A percentile compares a stretch with the other conserved stretches of the same genome.
Conservation (phyloP, 2,797 vertebrate genomes). For the Enteromius thamalakanensis region DNA sequence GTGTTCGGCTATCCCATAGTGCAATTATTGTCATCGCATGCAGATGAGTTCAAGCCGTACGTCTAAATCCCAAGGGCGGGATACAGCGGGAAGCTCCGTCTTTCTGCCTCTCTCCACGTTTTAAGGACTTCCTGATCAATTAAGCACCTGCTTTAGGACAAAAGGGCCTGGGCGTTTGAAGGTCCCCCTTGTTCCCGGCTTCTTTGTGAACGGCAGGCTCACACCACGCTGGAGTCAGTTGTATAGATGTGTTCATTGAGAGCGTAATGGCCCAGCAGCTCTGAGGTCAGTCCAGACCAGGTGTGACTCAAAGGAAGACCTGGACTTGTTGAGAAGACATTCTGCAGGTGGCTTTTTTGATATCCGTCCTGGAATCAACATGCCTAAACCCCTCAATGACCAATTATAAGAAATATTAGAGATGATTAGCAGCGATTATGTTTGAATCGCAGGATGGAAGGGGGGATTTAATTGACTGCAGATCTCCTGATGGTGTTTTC, state of each 20-base stretch:
- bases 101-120: constrained; percentile 54
- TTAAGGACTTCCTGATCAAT: constrained; percentile 64
- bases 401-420: constrained; percentile 64
- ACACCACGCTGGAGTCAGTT: constrained; percentile 53
- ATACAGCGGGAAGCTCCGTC: constrained; percentile 31
- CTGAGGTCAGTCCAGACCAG: constrained; percentile 50
- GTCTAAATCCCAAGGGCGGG: constrained; percentile 22
- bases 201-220: constrained; percentile 50
- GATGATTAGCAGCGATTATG: constrained; percentile 63
- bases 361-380: constrained; percentile 56
- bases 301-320: constrained; percentile 56
- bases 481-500: constrained; percentile 53
- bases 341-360: constrained; percentile 58
- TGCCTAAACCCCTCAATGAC: constrained; percentile 55
- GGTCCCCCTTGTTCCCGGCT: constrained; percentile 54
- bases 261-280: constrained; percentile 58
- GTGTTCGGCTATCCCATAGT: constrained; percentile 25
- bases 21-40: constrained; percentile 56
- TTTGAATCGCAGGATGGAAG: constrained; percentile 57
- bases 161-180: constrained; percentile 57
- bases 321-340: constrained; percentile 52
- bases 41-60: constrained; percentile 47
- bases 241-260: constrained; percentile 44
- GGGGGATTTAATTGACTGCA: constrained; percentile 53
- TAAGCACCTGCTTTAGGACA: constrained; percentile 67